These are phyloP conservation scores for Serripes groenlandicus DNA, from an alignment of 2,888 invertebrate species.

Conservation along the genomic window DNA sequence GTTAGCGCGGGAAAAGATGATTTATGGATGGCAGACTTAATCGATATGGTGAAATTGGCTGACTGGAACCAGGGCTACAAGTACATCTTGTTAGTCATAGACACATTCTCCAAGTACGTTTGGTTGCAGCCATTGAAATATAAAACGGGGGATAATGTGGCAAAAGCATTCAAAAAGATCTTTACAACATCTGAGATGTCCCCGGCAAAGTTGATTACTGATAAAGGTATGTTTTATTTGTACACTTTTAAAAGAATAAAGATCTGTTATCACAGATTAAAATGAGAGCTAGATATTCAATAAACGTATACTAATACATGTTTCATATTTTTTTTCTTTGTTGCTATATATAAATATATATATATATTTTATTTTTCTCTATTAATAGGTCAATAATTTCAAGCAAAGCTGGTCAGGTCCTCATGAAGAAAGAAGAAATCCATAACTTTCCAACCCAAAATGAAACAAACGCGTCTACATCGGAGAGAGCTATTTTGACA, in stretches of 20 bases:
- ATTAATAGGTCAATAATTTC: conserved; percentile 53
- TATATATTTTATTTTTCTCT: too few relatives aligned
- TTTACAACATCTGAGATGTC: conserved; percentile 7
- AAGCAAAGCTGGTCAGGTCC: too few relatives aligned
- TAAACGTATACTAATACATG: too few relatives aligned
- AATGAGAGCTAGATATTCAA: too few relatives aligned
- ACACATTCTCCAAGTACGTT: too few relatives aligned
- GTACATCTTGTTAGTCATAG: too few relatives aligned
- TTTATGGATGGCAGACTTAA: conserved; percentile 23
- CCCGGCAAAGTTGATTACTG: conserved; percentile 19
- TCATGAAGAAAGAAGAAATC: too few relatives aligned
- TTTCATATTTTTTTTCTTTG: too few relatives aligned
- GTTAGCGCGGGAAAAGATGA: conserved; percentile 15
- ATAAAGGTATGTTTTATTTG: conserved; percentile 28
- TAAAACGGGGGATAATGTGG: conserved; percentile 24
- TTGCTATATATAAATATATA: too few relatives aligned
- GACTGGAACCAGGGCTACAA: too few relatives aligned
- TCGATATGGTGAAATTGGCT: conserved; percentile 26
- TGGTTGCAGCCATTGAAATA: too few relatives aligned
- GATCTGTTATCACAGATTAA: too few relatives aligned
- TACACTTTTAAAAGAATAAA: background rate
- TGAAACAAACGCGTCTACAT: conserved; percentile 52
- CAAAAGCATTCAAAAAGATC: conserved; percentile 11
- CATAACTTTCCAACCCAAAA: conserved; percentile 54
- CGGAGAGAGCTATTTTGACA: conserved; percentile 55